Evolutionary conservation across 2,113 vertebrate genomes (phyloP).

Genomic region (Gobius niger): DNA sequence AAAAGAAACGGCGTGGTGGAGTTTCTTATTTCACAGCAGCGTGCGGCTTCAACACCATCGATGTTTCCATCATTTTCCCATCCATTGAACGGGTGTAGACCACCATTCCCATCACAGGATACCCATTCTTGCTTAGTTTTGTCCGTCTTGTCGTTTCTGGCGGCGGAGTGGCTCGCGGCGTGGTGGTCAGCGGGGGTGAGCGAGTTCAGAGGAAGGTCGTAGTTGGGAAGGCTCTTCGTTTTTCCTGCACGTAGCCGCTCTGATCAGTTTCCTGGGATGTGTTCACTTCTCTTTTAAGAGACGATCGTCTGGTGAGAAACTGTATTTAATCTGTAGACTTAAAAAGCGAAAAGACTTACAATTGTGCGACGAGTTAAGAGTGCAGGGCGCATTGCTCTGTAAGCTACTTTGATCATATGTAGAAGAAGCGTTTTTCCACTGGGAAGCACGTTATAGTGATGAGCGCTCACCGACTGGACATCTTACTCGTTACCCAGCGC

Average conservation of each 20-base stretch:
- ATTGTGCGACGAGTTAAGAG: slow-evolving; percentile 21
- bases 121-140: slow-evolving; percentile 6
- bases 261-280: slow-evolving; percentile 69
- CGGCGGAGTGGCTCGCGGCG: slow-evolving; percentile 44
- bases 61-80: slow-evolving; percentile 9
- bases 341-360: slow-evolving; percentile 9
- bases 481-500: slow-evolving; percentile 29
- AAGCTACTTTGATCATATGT: not conserved
- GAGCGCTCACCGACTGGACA: slow-evolving; percentile 47
- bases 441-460: slow-evolving; percentile 37
- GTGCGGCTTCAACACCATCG: slow-evolving; percentile 35
- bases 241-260: slow-evolving; percentile 48
- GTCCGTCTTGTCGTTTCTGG: slow-evolving; percentile 32
- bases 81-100: not conserved
- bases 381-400: slow-evolving; percentile 18
- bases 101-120: slow-evolving; percentile 20
- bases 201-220: slow-evolving; percentile 75
- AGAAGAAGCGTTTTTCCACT: slow-evolving; percentile 11
- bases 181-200: slow-evolving; percentile 66
- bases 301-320: slow-evolving; percentile 41
- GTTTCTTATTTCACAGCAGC: slow-evolving; percentile 53
- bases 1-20: slow-evolving; percentile 55
- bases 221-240: slow-evolving; percentile 52
- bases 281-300: slow-evolving; percentile 43
- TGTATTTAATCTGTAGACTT: slow-evolving; percentile 54